Evolutionary conservation across 2,113 vertebrate species (phyloP).

Genomic region (Chloroceryle aenea): DNA sequence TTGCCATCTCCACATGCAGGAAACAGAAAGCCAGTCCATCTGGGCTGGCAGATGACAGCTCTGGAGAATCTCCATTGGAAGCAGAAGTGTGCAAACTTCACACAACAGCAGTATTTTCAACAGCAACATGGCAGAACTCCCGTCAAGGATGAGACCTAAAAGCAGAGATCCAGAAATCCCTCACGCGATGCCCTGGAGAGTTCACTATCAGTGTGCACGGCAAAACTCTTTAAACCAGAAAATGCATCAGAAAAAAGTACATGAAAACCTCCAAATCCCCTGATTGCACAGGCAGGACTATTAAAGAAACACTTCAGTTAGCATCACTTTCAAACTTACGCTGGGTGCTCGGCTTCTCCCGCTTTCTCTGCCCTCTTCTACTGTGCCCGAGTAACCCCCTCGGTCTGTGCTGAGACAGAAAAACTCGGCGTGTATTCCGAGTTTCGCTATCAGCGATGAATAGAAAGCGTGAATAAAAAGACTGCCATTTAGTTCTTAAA

Average conservation of each 20-base stretch:
- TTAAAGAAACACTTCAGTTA: background rate
- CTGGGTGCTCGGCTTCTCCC: background rate
- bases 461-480: background rate
- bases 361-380: background rate
- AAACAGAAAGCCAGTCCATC: background rate
- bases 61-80: background rate
- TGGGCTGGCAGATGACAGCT: background rate
- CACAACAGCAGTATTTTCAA: background rate
- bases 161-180: background rate
- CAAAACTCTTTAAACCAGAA: background rate
- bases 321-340: background rate
- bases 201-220: background rate
- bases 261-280: background rate
- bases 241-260: background rate
- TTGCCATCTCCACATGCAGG: background rate
- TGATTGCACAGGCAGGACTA: fast-evolving
- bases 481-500: background rate
- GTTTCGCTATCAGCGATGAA: background rate
- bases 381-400: background rate
- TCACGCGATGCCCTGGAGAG: background rate
- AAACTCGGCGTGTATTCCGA: background rate
- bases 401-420: background rate
- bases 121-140: background rate
- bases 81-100: slow-evolving; percentile 7
- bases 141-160: background rate